These are phyloP conservation scores for Drosophila mauritiana DNA, from an alignment of 1,140 invertebrate genomes.

Conservation along the genomic window DNA sequence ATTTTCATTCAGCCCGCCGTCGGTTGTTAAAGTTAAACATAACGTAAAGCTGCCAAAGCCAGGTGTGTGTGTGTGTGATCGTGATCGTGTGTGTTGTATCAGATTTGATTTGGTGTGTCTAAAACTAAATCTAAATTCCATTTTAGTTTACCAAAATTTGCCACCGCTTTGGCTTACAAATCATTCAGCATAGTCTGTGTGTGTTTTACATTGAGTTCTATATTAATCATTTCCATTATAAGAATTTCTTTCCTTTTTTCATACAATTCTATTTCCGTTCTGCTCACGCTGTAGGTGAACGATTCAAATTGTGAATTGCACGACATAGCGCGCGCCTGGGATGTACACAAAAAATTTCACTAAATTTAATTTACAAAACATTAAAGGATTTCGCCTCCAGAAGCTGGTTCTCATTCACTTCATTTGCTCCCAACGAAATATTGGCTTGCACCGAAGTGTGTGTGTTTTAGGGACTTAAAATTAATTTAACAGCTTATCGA, in stretches of 20 bases:
- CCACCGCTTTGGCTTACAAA: conserved; percentile 34
- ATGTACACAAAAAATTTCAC: conserved; percentile 35
- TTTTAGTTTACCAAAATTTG: conserved; percentile 42
- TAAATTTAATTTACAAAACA: conserved; percentile 41
- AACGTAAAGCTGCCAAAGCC: conserved; percentile 71
- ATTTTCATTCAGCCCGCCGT: background rate
- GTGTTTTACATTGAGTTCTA: conserved; percentile 20
- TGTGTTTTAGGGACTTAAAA: conserved; percentile 49
- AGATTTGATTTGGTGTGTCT: conserved; percentile 34
- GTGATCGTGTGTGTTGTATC: conserved; percentile 14
- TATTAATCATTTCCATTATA: conserved; percentile 4
- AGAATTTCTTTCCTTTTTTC: background rate
- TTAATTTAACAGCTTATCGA: conserved; percentile 62
- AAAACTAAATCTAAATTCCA: conserved; percentile 41
- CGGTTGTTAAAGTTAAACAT: conserved; percentile 53
- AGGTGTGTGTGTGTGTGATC: conserved; percentile 37
- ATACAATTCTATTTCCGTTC: background rate
- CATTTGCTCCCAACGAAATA: background rate
- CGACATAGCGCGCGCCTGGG: background rate
- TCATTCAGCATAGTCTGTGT: conserved; percentile 7
- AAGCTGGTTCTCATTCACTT: conserved; percentile 10
- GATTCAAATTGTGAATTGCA: background rate
- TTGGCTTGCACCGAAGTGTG: background rate
- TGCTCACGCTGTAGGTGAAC: background rate
- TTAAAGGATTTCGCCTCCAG: conserved; percentile 28